Conservation (phyloP, 2,113 vertebrate genomes). For the Clarias batrachus region DNA sequence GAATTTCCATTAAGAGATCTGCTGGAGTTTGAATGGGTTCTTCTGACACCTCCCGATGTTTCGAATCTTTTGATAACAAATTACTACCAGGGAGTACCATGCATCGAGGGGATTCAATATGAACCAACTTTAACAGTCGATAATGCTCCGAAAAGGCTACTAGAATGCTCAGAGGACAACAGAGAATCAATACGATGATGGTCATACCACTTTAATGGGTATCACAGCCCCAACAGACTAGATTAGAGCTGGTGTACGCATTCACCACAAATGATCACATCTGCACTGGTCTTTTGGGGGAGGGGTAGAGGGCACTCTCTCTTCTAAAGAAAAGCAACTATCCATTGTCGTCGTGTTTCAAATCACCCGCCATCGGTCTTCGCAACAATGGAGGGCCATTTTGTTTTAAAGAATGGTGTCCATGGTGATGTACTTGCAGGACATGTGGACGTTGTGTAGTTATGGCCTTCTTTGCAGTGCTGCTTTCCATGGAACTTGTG, state of each 20-base stretch:
- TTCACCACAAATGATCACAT: constrained; percentile 40
- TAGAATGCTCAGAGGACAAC: constrained; percentile 44
- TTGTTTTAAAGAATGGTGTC: constrained; percentile 61
- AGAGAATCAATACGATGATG: constrained; percentile 50
- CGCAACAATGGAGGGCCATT: constrained; percentile 33
- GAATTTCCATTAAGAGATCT: constrained; percentile 77
- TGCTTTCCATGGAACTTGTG: constrained; percentile 46
- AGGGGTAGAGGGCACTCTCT: constrained; percentile 25
- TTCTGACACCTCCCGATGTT: constrained; percentile 2
- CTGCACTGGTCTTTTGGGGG: constrained; percentile 21
- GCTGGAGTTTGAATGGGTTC: constrained; percentile 62
- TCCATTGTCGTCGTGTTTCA: constrained; percentile 50
- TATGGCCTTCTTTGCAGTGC: constrained; percentile 57
- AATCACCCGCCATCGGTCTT: constrained; percentile 53
- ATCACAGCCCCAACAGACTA: constrained; percentile 10
- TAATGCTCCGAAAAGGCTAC: constrained; percentile 46
- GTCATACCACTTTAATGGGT: constrained; percentile 39
- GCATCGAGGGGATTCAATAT: constrained; percentile 31
- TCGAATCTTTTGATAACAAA: constrained; percentile 36
- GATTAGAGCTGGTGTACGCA: constrained; percentile 25
- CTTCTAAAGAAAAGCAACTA: constrained; percentile 30
- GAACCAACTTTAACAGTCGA: constrained; percentile 36
- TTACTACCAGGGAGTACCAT: constrained; percentile 27
- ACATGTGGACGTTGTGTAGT: constrained; percentile 63
- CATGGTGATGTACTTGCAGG: constrained; percentile 65